Percentiles rank a stretch among this genome's conserved stretches.
These are phyloP conservation scores for Zoanthus solanderi DNA, from an alignment of 92 coral and sea anemone species.

Conservation along the genomic window DNA sequence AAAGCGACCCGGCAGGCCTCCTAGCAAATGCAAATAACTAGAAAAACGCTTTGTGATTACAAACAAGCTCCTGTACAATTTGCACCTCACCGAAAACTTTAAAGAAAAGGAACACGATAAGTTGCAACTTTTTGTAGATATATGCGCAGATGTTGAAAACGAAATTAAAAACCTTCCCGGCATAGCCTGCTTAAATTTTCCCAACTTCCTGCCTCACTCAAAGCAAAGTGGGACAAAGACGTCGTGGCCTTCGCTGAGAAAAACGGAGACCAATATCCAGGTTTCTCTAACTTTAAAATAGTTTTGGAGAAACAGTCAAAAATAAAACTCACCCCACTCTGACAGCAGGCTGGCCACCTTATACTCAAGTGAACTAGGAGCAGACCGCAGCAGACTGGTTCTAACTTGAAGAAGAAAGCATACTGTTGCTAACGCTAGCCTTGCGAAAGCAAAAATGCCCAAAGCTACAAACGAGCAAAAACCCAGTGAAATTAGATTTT, in stretches of 20 bases:
- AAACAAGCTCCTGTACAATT: slow-evolving; percentile 36
- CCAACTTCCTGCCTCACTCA: slow-evolving; percentile 50
- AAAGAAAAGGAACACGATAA: slow-evolving; percentile 26
- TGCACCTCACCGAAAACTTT: slow-evolving; percentile 32
- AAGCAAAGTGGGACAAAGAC: slow-evolving; percentile 63
- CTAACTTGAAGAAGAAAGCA: background rate
- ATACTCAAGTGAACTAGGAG: slow-evolving; percentile 1
- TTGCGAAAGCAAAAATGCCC: background rate
- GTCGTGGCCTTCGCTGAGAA: slow-evolving; percentile 57
- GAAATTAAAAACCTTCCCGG: slow-evolving; percentile 58
- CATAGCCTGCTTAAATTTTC: slow-evolving; percentile 60
- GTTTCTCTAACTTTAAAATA: slow-evolving; percentile 28
- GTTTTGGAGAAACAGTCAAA: slow-evolving; percentile 23
- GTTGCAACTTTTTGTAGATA: slow-evolving; percentile 52
- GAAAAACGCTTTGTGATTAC: slow-evolving; percentile 63
- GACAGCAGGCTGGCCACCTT: slow-evolving; percentile 12
- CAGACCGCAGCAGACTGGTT: slow-evolving; percentile 22
- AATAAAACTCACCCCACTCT: slow-evolving; percentile 22
- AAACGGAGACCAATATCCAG: slow-evolving; percentile 56
- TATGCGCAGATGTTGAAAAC: slow-evolving; percentile 60
- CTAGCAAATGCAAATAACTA: slow-evolving; percentile 49
- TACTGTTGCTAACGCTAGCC: background rate
- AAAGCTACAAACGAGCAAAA: background rate
- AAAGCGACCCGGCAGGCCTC: slow-evolving; percentile 38
- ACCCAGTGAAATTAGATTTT: background rate